Conservation (phyloP, 2,113 vertebrate genomes). For the Theristicus caerulescens region DNA sequence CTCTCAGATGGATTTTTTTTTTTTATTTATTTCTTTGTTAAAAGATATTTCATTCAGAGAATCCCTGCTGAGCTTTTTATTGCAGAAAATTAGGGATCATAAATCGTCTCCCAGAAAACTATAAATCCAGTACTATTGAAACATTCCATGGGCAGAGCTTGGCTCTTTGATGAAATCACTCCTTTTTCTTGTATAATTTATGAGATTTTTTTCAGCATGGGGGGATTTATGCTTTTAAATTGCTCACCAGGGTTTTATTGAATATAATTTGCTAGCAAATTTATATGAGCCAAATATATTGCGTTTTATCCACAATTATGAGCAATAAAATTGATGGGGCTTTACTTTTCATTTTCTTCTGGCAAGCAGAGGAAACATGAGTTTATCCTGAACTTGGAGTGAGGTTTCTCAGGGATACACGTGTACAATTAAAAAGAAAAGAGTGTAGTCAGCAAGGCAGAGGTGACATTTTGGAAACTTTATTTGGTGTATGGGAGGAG, state of each 20-base stretch:
- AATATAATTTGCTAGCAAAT: constrained; percentile 78
- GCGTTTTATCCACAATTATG: constrained; percentile 75
- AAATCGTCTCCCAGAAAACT: constrained; percentile 74
- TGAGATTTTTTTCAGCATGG: constrained; percentile 70
- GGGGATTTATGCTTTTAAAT: constrained; percentile 70
- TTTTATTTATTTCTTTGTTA: constrained; percentile 63
- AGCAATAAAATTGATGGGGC: constrained; percentile 73
- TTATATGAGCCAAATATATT: constrained; percentile 75
- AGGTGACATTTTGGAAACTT: constrained; percentile 35
- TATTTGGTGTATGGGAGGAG: background rate
- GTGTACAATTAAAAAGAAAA: constrained; percentile 48
- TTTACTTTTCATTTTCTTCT: constrained; percentile 79
- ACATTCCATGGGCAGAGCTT: constrained; percentile 75
- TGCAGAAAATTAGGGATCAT: constrained; percentile 74
- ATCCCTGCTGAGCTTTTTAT: constrained; percentile 77
- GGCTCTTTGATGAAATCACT: constrained; percentile 80
- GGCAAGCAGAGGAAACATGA: constrained; percentile 58
- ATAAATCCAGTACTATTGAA: constrained; percentile 80
- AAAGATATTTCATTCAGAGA: constrained; percentile 76
- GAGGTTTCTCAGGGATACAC: constrained; percentile 52
- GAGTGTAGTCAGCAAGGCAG: constrained; percentile 45
- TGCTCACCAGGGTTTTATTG: constrained; percentile 73
- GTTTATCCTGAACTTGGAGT: constrained; percentile 39
- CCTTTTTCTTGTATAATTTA: constrained; percentile 75
- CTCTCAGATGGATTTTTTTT: constrained; percentile 30